These are phyloP conservation scores for Nematostella vectensis DNA, from an alignment of 92 coral and sea anemone species.

Conservation along the genomic window DNA sequence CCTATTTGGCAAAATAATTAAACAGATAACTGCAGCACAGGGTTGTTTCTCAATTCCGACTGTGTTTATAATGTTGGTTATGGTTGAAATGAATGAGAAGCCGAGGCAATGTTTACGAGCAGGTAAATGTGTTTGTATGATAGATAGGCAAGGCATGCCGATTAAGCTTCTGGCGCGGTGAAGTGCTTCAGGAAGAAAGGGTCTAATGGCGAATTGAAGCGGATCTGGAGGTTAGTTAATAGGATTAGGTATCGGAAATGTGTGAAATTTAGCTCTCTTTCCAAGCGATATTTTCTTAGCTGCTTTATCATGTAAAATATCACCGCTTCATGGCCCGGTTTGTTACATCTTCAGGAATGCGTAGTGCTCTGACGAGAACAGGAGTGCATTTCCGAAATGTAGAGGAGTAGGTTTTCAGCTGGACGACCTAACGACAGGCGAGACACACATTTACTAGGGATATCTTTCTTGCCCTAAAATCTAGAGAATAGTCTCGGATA, in stretches of 20 bases:
- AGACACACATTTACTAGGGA: too few species aligned
- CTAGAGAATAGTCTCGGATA: too few species aligned
- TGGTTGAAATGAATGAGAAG: not conserved
- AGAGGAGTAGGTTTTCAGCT: too few species aligned
- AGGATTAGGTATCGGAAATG: slow-evolving; percentile 7
- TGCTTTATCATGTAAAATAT: too few species aligned
- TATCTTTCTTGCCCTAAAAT: too few species aligned
- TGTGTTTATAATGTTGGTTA: not conserved
- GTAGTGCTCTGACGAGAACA: too few species aligned
- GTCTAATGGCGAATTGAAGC: not conserved
- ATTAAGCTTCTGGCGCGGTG: not conserved
- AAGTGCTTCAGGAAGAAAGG: not conserved
- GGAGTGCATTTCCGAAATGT: too few species aligned
- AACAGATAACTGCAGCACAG: slow-evolving; percentile 2
- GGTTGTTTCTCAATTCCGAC: not conserved
- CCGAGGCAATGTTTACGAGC: not conserved
- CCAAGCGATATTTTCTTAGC: too few species aligned
- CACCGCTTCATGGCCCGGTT: too few species aligned
- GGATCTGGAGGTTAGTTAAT: slow-evolving; percentile 5
- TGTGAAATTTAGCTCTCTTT: not conserved
- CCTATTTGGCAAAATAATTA: not conserved
- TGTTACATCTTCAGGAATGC: too few species aligned
- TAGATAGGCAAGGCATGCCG: not conserved
- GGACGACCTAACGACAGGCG: slow-evolving; percentile 16
- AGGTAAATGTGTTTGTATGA: not conserved